Evolutionary conservation across 2,888 invertebrate genomes (phyloP).

Genomic region (Torymus texanus): DNA sequence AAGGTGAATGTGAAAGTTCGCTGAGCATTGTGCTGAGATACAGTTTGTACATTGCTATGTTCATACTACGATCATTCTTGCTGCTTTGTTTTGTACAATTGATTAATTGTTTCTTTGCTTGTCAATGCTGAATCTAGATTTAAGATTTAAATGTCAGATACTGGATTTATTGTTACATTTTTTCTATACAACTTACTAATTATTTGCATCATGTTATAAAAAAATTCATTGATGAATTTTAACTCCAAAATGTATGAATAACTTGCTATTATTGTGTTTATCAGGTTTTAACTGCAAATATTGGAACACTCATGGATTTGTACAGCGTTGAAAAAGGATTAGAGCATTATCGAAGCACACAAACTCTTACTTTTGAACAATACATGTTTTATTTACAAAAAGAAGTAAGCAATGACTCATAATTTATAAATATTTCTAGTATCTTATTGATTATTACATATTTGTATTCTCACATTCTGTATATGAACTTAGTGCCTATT

Average conservation of each 20-base stretch:
- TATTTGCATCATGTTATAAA: too few relatives aligned
- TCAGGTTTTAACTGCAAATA: conserved; percentile 88
- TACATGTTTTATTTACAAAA: conserved; percentile 85
- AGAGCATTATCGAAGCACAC: conserved; percentile 85
- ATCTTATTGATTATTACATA: too few relatives aligned
- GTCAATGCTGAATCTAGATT: not conserved
- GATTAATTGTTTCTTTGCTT: conserved; percentile 41
- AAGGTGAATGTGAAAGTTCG: too few relatives aligned
- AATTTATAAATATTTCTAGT: too few relatives aligned
- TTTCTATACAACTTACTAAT: too few relatives aligned
- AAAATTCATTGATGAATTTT: too few relatives aligned
- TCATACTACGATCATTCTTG: not conserved
- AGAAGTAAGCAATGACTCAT: conserved; percentile 77
- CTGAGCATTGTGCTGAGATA: too few relatives aligned
- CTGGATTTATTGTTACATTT: too few relatives aligned
- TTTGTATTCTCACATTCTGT: too few relatives aligned
- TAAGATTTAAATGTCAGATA: too few relatives aligned
- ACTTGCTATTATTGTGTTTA: conserved; percentile 15
- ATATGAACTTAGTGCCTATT: not conserved
- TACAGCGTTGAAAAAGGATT: conserved; percentile 88
- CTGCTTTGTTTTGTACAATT: not conserved
- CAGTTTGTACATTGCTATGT: too few relatives aligned
- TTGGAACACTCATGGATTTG: conserved; percentile 85
- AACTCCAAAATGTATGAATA: too few relatives aligned
- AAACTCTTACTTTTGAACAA: conserved; percentile 84